A percentile compares a stretch with the other conserved stretches of the same genome.
These are phyloP conservation scores for Enteromius treurensis DNA, from an alignment of 2,797 vertebrate genomes.

Conservation along the genomic window DNA sequence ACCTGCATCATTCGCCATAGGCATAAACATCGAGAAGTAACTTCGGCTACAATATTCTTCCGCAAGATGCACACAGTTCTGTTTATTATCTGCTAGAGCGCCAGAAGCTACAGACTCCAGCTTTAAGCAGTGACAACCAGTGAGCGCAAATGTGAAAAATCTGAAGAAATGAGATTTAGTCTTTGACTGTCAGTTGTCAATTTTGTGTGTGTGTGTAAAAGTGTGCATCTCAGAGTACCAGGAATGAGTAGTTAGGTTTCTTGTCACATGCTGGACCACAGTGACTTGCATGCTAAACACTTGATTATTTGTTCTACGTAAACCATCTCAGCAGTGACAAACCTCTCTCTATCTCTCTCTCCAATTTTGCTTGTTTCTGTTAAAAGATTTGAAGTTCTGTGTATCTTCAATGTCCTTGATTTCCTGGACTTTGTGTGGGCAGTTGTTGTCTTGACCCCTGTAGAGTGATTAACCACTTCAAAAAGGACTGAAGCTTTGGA, in stretches of 20 bases:
- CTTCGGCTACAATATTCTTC: too few species aligned
- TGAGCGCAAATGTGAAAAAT: neutral
- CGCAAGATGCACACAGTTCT: too few species aligned
- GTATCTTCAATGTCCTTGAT: neutral
- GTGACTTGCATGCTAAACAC: conserved; percentile 16
- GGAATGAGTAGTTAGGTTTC: neutral
- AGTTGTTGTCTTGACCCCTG: conserved; percentile 12
- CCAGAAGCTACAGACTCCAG: too few species aligned
- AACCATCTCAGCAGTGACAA: neutral
- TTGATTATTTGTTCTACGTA: neutral
- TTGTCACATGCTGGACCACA: conserved; percentile 25
- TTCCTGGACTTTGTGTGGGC: neutral
- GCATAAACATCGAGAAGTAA: too few species aligned
- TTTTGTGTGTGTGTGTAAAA: neutral
- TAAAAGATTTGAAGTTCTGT: neutral
- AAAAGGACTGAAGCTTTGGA: conserved; percentile 18
- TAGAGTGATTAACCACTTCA: neutral
- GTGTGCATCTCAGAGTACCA: neutral
- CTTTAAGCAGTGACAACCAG: neutral
- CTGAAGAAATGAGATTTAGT: neutral
- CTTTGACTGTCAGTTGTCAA: neutral
- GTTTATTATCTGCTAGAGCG: too few species aligned
- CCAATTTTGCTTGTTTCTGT: neutral
- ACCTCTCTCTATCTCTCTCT: neutral
- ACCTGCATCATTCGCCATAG: too few species aligned